Evolutionary conservation across 2,797 vertebrate species (phyloP).

Genomic region (Myripristis jacobus): DNA sequence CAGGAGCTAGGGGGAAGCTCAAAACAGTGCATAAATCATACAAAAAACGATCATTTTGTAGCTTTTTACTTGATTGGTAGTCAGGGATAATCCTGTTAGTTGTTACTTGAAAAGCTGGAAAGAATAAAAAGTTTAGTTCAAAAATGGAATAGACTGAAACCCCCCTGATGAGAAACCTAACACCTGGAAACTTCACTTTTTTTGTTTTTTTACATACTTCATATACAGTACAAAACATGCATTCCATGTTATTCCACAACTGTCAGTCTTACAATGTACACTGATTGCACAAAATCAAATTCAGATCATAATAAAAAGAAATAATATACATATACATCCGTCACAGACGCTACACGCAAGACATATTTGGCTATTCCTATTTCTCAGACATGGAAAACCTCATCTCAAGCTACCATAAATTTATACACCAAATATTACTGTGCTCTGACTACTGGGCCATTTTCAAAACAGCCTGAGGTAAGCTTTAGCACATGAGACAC

Average conservation of each 20-base stretch:
- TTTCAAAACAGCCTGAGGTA: slow-evolving; percentile 81
- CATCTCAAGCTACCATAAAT: slow-evolving; percentile 70
- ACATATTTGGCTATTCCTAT: slow-evolving; percentile 77
- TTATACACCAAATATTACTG: slow-evolving; percentile 66
- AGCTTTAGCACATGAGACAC: slow-evolving; percentile 75
- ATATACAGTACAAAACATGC: slow-evolving; percentile 83
- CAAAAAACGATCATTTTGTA: slow-evolving; percentile 50
- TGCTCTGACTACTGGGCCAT: slow-evolving; percentile 74
- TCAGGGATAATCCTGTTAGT: slow-evolving; percentile 43
- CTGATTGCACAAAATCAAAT: slow-evolving; percentile 72
- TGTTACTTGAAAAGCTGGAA: slow-evolving; percentile 61
- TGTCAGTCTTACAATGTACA: slow-evolving; percentile 77
- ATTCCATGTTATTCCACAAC: slow-evolving; percentile 75
- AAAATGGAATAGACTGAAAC: slow-evolving; percentile 64
- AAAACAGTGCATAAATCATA: slow-evolving; percentile 77
- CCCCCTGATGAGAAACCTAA: slow-evolving; percentile 59
- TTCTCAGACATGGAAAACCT: slow-evolving; percentile 69
- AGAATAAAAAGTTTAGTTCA: slow-evolving; percentile 67
- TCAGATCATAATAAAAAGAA: slow-evolving; percentile 54
- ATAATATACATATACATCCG: slow-evolving; percentile 71
- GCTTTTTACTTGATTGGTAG: slow-evolving; percentile 40
- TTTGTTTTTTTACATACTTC: slow-evolving; percentile 44
- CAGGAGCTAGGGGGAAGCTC: slow-evolving; percentile 77
- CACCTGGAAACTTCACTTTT: slow-evolving; percentile 61
- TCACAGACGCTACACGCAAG: slow-evolving; percentile 76